Conservation (phyloP, 2,113 vertebrate genomes). For the Phalacrocorax brasilianus region DNA sequence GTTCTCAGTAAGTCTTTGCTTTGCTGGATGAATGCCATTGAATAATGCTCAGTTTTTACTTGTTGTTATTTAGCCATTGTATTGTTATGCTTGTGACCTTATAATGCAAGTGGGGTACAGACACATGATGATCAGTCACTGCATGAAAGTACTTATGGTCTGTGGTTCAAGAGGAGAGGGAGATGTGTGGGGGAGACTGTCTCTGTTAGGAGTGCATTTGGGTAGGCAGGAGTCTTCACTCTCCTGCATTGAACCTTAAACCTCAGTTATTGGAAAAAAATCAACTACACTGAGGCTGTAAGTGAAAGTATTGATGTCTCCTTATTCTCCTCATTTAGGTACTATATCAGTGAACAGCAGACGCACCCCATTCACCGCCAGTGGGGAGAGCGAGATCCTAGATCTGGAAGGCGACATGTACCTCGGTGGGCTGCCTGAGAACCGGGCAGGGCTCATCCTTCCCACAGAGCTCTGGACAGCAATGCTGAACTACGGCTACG, state of each 20-base stretch:
- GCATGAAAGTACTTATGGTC: not conserved
- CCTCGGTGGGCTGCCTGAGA: slow-evolving; percentile 91
- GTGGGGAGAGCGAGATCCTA: slow-evolving; percentile 94
- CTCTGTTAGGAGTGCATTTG: not conserved
- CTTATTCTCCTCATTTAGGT: slow-evolving; percentile 68
- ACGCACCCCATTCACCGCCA: slow-evolving; percentile 92
- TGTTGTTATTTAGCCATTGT: not conserved
- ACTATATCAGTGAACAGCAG: slow-evolving; percentile 98
- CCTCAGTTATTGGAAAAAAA: not conserved
- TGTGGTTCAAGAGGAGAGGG: not conserved
- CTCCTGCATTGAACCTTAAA: not conserved
- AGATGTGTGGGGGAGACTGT: not conserved
- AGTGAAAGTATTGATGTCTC: not conserved
- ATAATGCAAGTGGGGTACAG: not conserved
- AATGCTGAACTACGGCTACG: slow-evolving; percentile 97
- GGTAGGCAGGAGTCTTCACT: not conserved
- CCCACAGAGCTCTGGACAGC: slow-evolving; percentile 98
- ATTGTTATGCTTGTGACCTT: not conserved
- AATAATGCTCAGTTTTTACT: not conserved
- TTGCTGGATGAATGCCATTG: not conserved
- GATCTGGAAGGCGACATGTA: slow-evolving; percentile 97
- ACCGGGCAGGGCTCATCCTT: slow-evolving; percentile 86
- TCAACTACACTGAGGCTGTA: not conserved
- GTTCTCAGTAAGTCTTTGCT: not conserved
- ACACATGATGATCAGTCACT: not conserved